A percentile compares a stretch with the other conserved stretches of the same genome.
phyloP scores from a whole-genome alignment of 2,113 vertebrate genomes.

The Lagopus leucura region DNA sequence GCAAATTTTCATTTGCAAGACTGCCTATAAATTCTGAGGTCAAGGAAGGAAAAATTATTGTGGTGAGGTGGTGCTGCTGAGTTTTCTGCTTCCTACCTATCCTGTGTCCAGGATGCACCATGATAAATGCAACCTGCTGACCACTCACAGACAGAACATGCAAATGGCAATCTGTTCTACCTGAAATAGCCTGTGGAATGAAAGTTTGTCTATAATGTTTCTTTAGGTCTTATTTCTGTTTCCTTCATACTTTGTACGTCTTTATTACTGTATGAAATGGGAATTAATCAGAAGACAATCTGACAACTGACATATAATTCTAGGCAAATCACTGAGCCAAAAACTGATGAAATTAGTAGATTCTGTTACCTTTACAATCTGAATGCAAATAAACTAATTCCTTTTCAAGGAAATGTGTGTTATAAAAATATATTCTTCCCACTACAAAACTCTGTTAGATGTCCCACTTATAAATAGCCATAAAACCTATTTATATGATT shows the following conservation, averaged over 20 bases:
- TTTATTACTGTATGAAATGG: background rate
- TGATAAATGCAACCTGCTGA: background rate
- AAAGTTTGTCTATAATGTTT: background rate
- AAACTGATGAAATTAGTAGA: background rate
- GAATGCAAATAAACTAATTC: background rate
- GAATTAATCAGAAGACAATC: background rate
- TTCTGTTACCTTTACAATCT: background rate
- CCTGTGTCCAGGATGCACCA: background rate
- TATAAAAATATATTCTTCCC: background rate
- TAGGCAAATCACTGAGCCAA: background rate
- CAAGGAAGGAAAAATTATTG: background rate
- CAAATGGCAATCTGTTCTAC: rapidly evolving
- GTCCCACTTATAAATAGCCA: background rate
- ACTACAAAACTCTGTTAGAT: background rate
- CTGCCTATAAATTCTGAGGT: rapidly evolving
- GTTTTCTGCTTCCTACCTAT: background rate
- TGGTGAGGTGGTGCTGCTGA: background rate
- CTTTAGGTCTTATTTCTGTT: background rate
- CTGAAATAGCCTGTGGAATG: background rate
- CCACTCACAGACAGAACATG: background rate
- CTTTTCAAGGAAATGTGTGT: background rate
- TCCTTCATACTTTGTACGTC: background rate
- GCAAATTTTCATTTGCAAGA: background rate
- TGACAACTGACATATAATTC: background rate
- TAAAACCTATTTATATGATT: background rate